Evolutionary conservation across 2,113 vertebrate genomes (phyloP), one percentile per base, ranked within the genome.

Genomic region (Dicrurus megarhynchus): DNA sequence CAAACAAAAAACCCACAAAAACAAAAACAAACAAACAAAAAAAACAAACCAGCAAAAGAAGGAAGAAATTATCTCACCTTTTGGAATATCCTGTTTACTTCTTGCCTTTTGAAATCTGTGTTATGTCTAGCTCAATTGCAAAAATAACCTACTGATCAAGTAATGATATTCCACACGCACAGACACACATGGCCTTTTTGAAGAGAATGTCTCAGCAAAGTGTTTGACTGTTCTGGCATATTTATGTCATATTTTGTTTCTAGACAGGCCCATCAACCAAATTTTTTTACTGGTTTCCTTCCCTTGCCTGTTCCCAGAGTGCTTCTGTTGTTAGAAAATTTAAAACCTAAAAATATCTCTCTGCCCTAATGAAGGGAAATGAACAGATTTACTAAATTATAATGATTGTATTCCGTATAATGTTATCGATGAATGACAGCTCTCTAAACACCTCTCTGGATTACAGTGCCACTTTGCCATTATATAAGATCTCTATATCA

Each of bases 1-100:
- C 9, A 42, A 26, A 19, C 3, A 41, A 26, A 7, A 35, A 7
- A 7, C 5, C 7, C 6, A 4, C 5, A 9, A 39, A n/a, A 7
- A 3, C 13, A 17, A 35, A 24, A 6, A 7, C 11, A 56, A 68
- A 14, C 30, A 37, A 75, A 20, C 30, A 44, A 70, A 39, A 2
- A 1, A 15, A 23, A 3, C 39, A 37, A 18, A 23, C 3, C 19
- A 61, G 12, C 6, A 57, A 68, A 32, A 47, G 15, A 44, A 42
- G 11, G 5, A 75, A 60, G 2, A 81, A 57, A 74, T 37, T 1
- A 33, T 7, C 28, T 56, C 10, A 28, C 10, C 2, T 64, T 75
- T 61, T 55, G 2, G 9, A 77, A 28, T 55, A 20, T 35, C 41
- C 35, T 59, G 4, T 55, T 56, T 84, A 6, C 1, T 23, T 69